phyloP scores from a whole-genome alignment of 2,888 invertebrate genomes.

The Ennomos fuscantarius region DNA sequence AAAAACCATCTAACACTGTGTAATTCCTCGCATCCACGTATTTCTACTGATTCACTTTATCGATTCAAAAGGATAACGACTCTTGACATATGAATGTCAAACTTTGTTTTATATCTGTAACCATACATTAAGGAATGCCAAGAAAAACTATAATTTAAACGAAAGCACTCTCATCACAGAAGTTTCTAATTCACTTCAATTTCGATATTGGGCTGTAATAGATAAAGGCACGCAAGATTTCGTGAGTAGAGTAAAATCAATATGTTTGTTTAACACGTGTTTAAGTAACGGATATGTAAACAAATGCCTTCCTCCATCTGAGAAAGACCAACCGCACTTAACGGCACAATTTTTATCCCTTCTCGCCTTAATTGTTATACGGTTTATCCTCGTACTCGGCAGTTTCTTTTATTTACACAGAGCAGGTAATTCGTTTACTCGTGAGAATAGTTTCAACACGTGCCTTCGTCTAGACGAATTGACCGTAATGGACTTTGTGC shows the following conservation, averaged over 20 bases:
- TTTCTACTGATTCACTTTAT: constrained; percentile 22
- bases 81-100: not conserved
- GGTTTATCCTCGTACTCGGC: constrained; percentile 58
- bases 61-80: constrained; percentile 14
- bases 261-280: constrained; percentile 13
- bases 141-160: constrained; percentile 17
- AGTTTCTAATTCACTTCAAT: constrained; percentile 13
- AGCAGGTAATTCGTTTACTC: constrained; percentile 79
- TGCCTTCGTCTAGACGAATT: constrained; percentile 76
- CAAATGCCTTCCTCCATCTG: constrained; percentile 22
- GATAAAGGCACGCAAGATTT: constrained; percentile 18
- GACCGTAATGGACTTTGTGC: constrained; percentile 78
- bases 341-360: constrained; percentile 45
- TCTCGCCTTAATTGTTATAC: constrained; percentile 69
- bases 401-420: constrained; percentile 73
- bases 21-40: constrained; percentile 30
- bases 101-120: not conserved
- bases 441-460: constrained; percentile 80
- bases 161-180: constrained; percentile 8
- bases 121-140: not conserved
- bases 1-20: constrained; percentile 40
- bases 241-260: constrained; percentile 4
- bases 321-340: constrained; percentile 32
- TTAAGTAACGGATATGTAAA: constrained; percentile 17
- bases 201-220: constrained; percentile 6